These are phyloP conservation scores for Monarcha castaneiventris DNA, from an alignment of 2,113 vertebrate genomes.

Conservation along the genomic window DNA sequence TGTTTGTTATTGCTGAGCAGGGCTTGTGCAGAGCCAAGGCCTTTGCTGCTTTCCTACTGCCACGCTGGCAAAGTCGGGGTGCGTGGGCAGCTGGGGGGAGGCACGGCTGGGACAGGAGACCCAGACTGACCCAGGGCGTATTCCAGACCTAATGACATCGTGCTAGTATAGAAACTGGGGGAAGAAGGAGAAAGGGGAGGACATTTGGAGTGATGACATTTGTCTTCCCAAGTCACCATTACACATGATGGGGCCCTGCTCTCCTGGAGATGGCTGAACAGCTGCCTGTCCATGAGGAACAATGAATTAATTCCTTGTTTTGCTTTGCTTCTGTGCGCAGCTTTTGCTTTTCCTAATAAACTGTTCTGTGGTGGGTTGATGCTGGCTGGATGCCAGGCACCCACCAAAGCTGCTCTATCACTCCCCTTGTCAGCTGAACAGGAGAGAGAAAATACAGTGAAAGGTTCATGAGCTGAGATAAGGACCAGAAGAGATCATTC, in stretches of 20 bases:
- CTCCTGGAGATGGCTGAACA: neutral
- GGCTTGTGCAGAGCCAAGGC: neutral
- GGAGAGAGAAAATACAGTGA: neutral
- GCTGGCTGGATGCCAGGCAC: neutral
- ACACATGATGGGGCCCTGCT: neutral
- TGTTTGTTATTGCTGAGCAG: neutral
- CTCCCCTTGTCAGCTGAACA: neutral
- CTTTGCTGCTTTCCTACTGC: neutral
- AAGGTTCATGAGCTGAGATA: neutral
- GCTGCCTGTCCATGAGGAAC: neutral
- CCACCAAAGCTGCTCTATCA: neutral
- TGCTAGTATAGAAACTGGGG: neutral
- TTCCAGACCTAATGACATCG: neutral
- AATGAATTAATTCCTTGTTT: neutral
- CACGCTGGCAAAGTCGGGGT: neutral
- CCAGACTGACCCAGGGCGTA: neutral
- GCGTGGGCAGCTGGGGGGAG: fast-evolving
- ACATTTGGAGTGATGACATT: neutral
- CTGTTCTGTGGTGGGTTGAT: neutral
- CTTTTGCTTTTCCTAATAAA: neutral
- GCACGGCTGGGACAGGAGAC: neutral
- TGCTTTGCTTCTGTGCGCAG: neutral
- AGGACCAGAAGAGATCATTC: neutral
- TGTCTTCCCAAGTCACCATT: neutral
- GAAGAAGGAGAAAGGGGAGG: neutral